A percentile compares a stretch with the other conserved stretches of the same genome.
These are phyloP conservation scores for Amphimallon solstitiale DNA, from an alignment of 2,888 invertebrate species.

Conservation along the genomic window DNA sequence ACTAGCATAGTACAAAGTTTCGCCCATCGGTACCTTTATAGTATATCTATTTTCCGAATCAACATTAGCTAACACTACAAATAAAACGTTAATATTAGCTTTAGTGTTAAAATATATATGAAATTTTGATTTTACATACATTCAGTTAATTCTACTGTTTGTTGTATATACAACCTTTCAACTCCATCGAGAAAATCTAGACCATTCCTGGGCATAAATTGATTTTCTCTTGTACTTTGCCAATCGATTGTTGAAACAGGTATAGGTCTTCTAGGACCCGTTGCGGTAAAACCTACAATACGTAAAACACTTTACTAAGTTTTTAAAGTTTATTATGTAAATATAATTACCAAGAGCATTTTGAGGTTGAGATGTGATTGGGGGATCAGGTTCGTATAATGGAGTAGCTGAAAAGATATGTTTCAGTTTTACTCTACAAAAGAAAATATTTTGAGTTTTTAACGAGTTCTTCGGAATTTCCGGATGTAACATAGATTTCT, in stretches of 20 bases:
- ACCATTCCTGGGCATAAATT: slow-evolving; percentile 74
- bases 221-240: slow-evolving; percentile 68
- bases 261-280: slow-evolving; percentile 63
- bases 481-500: no score
- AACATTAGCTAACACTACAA: slow-evolving; percentile 69
- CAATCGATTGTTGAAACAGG: slow-evolving; percentile 72
- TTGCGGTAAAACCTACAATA: not conserved
- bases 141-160: slow-evolving; percentile 81
- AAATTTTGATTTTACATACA: slow-evolving; percentile 64
- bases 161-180: slow-evolving; percentile 77
- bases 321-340: not conserved
- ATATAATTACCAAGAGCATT: slow-evolving; percentile 14
- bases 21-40: slow-evolving; percentile 76
- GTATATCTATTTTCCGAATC: slow-evolving; percentile 79
- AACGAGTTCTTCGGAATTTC: no score
- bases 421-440: no score
- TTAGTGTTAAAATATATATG: not conserved
- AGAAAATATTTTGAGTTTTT: no score
- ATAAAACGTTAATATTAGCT: slow-evolving; percentile 26
- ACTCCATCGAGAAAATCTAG: slow-evolving; percentile 77
- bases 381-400: slow-evolving; percentile 32
- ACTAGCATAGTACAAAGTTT: slow-evolving; percentile 79
- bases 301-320: not conserved
- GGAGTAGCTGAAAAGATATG: slow-evolving; percentile 24
- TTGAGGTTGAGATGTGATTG: slow-evolving; percentile 25